Percentiles rank a stretch among this genome's conserved stretches.
These are phyloP conservation scores for Muscina levida DNA, from an alignment of 2,888 invertebrate genomes.

Conservation along the genomic window DNA sequence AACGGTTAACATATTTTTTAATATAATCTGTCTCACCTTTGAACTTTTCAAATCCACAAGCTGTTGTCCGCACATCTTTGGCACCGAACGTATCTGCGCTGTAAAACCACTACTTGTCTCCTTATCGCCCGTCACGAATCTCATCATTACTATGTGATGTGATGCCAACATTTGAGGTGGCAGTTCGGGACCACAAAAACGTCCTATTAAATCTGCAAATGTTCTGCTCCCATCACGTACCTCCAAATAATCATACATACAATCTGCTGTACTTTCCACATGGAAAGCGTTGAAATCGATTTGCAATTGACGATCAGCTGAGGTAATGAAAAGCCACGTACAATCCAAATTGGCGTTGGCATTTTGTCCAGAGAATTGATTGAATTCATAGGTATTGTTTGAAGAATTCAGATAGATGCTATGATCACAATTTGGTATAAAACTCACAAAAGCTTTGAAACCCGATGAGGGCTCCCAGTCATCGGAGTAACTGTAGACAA, in stretches of 20 bases:
- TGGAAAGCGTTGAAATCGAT: slow-evolving; percentile 83
- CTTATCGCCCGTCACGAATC: slow-evolving; percentile 85
- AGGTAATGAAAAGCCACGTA: slow-evolving; percentile 85
- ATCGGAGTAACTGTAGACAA: slow-evolving; percentile 82
- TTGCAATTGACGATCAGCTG: slow-evolving; percentile 82
- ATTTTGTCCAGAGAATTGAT: slow-evolving; percentile 71
- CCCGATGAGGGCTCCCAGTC: slow-evolving; percentile 80
- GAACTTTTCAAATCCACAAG: slow-evolving; percentile 75
- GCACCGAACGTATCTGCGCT: slow-evolving; percentile 81
- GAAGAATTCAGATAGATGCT: slow-evolving; percentile 81
- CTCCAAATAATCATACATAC: slow-evolving; percentile 86
- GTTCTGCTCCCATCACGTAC: slow-evolving; percentile 86
- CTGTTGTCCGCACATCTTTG: slow-evolving; percentile 83
- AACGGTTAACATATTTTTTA: too few relatives aligned
- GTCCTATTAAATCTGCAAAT: slow-evolving; percentile 84
- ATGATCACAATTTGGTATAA: slow-evolving; percentile 87
- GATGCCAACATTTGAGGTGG: slow-evolving; percentile 84
- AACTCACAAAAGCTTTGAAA: slow-evolving; percentile 83
- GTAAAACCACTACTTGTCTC: slow-evolving; percentile 84
- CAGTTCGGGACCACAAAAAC: slow-evolving; percentile 84
- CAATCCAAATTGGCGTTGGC: slow-evolving; percentile 85
- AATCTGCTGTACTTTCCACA: slow-evolving; percentile 81
- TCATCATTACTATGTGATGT: slow-evolving; percentile 83
- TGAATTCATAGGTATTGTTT: slow-evolving; percentile 71
- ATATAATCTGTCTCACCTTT: too few relatives aligned